Base-by-base conservation (phyloP, 2,113 vertebrate genomes). In the Ovibos moschatus region DNA sequence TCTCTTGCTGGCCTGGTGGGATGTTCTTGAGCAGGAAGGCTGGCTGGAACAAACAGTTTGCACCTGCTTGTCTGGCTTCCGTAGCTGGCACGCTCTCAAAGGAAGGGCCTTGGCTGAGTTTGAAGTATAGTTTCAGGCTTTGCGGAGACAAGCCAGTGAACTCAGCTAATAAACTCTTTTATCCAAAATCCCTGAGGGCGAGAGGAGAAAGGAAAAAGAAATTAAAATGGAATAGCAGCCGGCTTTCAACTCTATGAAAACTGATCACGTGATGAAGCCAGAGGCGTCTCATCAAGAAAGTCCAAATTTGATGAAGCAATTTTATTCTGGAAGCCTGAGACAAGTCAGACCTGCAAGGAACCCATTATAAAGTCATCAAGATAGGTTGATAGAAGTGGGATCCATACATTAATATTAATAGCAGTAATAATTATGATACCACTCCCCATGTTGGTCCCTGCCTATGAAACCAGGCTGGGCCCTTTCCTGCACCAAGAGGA, bases 121-220 rank as follows among this genome's bases (percentile, higher is more conserved):
- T 64, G 89, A 76, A 94, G 74, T 28, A 45, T 43, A 58, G 67
- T 95, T 95, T 92, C 83, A 82, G 64, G 87, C 78, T 96, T 94
- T 36, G 53, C 53, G 81, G 51, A 87, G 89, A 87, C 76, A 95
- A 96, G 81, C 45, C 96, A 76, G 58, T n/a, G 90, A 94, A 94
- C 67, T 85, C 67, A 86, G 85, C n/a, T 93, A 97, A 94, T 94
- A 92, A 97, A 91, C 45, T 92, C 92, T 93, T 93, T 91, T 95
- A 94, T 92, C 88, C 97, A 83, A 97, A 97, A 95, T 97, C 88
- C 91, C 93, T 92, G 67, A 97, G 94, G 89, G 89, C 23, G 13
- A 97, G 87, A 90, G n/a, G 64, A 96, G 53, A 97, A 96, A 96
- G 95, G 58, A 96, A 94, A 96, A 97, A 91, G 78, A 96, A 97